Base-by-base conservation (phyloP, 2,888 invertebrate species). In the Empis livida region DNA sequence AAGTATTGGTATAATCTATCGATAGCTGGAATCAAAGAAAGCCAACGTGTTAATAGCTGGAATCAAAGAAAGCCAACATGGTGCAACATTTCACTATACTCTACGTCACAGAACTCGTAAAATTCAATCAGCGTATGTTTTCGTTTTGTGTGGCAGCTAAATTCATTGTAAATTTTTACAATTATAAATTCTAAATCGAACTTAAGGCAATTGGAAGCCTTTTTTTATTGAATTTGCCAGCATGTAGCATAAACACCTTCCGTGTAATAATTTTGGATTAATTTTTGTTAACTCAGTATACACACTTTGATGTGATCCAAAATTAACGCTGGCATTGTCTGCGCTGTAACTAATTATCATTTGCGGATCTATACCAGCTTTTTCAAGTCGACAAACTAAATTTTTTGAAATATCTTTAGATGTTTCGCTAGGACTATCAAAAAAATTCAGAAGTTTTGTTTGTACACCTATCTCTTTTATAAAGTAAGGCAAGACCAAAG, bases 11-110 rank as follows among this genome's bases (percentile, higher is more conserved):
- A 37, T n/a, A 44, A 23, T 4, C 44, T 16, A 9, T 38, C 38
- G 9, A 44, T 23, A 37, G 44, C 38, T 14, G 44, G 44, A 8
- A 44, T 16, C 17, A 44, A n/a, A 38, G 37, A 27, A 23, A 44
- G 15, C 44, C 37, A 44, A 3, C 44, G n/a, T 14, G 44, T 44
- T 23, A 27, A n/a, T n/a, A n/a, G n/a, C n/a, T n/a, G n/a, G n/a
- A n/a, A n/a, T n/a, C n/a, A n/a, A n/a, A n/a, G n/a, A n/a, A n/a
- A n/a, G n/a, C n/a, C n/a, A n/a, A 44, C 23, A 38, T 44, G 44
- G 5, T 38, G 44, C 35, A 43, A 35, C 44, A 44, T 44, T 37
- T 38, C 44, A 10, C 14, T n/a, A n/a, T n/a, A 44, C 14, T 44
- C 44, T 9, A 42, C 23, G 14, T 38, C 44, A 10, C 20, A 27